Percentiles rank a stretch among this genome's conserved stretches.
Conservation (phyloP, 2,797 vertebrate genomes). For the Neosilurus hyrtlii region DNA sequence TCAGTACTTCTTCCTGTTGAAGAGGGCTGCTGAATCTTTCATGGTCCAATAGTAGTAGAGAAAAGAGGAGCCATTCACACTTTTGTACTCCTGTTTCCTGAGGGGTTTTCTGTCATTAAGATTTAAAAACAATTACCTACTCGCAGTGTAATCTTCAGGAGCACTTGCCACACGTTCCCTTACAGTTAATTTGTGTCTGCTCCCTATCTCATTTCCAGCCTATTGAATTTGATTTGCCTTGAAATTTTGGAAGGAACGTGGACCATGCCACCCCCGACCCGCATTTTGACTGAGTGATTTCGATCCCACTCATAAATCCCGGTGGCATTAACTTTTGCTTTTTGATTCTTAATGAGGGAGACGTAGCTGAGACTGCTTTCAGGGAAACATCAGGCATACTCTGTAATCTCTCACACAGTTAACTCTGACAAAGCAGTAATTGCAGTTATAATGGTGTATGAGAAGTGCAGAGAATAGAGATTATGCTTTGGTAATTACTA, state of each 20-base stretch:
- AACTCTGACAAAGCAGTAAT: slow-evolving; percentile 67
- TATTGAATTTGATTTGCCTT: slow-evolving; percentile 33
- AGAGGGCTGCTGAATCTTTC: slow-evolving; percentile 66
- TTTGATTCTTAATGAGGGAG: slow-evolving; percentile 32
- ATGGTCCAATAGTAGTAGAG: slow-evolving; percentile 67
- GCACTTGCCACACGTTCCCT: slow-evolving; percentile 36
- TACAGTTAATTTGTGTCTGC: slow-evolving; percentile 39
- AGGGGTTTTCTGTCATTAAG: slow-evolving; percentile 68
- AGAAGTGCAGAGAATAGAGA: slow-evolving; percentile 48
- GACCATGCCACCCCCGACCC: not conserved
- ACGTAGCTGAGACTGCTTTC: slow-evolving; percentile 11
- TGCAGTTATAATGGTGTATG: slow-evolving; percentile 65
- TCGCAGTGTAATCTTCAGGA: slow-evolving; percentile 31
- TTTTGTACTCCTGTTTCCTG: slow-evolving; percentile 65
- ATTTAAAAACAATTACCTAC: slow-evolving; percentile 58
- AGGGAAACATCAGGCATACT: slow-evolving; percentile 28
- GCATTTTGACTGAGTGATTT: slow-evolving; percentile 19
- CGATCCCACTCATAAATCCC: slow-evolving; percentile 23
- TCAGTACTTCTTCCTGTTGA: slow-evolving; percentile 38
- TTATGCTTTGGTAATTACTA: slow-evolving; percentile 60
- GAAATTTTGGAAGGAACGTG: slow-evolving; percentile 8
- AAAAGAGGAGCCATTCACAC: slow-evolving; percentile 54
- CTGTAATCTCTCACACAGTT: slow-evolving; percentile 43
- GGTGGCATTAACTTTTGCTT: slow-evolving; percentile 31
- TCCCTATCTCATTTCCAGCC: slow-evolving; percentile 19